Evolutionary conservation across 2,797 vertebrate species (phyloP).

Genomic region (Leucoraja ocellata): DNA sequence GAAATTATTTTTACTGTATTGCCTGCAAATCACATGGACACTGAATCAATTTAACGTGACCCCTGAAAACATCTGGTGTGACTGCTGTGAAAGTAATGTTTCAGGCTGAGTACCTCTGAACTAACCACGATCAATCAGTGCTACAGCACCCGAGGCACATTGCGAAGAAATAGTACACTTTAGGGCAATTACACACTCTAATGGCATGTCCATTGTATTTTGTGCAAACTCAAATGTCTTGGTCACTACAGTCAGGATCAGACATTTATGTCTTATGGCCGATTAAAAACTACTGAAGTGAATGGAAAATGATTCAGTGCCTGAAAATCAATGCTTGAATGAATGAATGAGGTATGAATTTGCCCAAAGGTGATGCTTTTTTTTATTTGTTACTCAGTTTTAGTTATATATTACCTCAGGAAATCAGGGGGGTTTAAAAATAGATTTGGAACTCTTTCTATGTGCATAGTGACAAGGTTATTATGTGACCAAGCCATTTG

Average conservation of each 20-base stretch:
- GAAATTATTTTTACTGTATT: background rate
- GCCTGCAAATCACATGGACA: too few species aligned
- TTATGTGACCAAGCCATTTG: background rate
- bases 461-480: background rate
- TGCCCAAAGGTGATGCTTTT: background rate
- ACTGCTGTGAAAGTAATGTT: background rate
- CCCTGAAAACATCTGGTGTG: slow-evolving; percentile 9
- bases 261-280: background rate
- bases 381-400: background rate
- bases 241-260: background rate
- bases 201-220: background rate
- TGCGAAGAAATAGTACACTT: background rate
- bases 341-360: background rate
- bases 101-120: background rate
- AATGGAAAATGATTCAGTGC: background rate
- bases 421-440: background rate
- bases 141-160: background rate
- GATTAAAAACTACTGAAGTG: background rate
- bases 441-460: background rate
- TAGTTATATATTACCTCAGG: background rate
- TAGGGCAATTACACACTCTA: background rate
- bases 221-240: background rate
- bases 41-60: background rate
- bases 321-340: background rate
- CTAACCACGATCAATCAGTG: background rate